Evolutionary conservation across 2,113 vertebrate genomes (phyloP).

Genomic region (Dolichotis patagonum): DNA sequence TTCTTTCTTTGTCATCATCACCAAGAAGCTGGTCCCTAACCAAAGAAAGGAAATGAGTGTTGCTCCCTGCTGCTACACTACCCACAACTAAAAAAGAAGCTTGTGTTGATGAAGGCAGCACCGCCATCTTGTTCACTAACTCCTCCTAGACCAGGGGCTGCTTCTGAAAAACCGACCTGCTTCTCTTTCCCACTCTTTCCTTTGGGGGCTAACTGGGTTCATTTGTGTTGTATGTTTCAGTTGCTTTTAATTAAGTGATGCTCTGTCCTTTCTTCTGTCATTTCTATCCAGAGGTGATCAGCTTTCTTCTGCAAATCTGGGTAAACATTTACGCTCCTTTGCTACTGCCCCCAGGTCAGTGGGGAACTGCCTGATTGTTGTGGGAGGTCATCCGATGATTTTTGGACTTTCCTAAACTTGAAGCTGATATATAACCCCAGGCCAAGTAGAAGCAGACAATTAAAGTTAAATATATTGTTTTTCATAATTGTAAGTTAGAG

Average conservation of each 20-base stretch:
- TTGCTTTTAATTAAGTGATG: not conserved
- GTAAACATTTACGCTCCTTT: not conserved
- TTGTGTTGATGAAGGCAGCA: not conserved
- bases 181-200: not conserved
- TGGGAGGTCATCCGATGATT: not conserved
- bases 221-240: not conserved
- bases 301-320: not conserved
- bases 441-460: not conserved
- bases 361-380: not conserved
- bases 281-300: not conserved
- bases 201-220: not conserved
- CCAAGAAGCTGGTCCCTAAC: not conserved
- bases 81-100: not conserved
- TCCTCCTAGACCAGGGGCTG: not conserved
- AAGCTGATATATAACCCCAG: not conserved
- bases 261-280: not conserved
- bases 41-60: not conserved
- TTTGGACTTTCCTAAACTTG: not conserved
- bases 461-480: constrained; percentile 58
- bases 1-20: not conserved
- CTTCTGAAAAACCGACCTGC: not conserved
- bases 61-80: not conserved
- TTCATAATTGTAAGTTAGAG: constrained; percentile 41
- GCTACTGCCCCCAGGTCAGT: not conserved
- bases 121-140: not conserved